phyloP scores from a whole-genome alignment of 1,140 invertebrate genomes.

The Gryllus bimaculatus region DNA sequence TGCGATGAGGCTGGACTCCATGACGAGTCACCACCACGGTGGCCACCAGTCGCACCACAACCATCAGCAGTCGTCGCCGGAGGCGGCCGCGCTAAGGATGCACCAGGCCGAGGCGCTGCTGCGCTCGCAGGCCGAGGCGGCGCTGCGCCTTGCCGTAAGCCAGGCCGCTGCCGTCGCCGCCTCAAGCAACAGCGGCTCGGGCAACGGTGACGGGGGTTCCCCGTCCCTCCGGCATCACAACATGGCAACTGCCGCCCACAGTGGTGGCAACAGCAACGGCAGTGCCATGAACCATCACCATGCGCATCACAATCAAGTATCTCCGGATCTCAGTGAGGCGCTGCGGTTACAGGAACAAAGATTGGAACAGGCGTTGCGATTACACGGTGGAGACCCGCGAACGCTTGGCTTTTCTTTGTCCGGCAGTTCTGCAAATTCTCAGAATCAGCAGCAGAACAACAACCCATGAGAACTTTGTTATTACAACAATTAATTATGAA shows the following conservation, averaged over 20 bases:
- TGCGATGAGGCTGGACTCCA: conserved; percentile 19
- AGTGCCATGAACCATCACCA: conserved; percentile 30
- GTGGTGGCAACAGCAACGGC: conserved; percentile 39
- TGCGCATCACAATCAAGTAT: conserved; percentile 35
- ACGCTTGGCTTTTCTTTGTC: conserved; percentile 51
- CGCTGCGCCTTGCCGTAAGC: conserved; percentile 64
- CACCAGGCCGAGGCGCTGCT: conserved; percentile 68
- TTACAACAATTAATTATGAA: conserved; percentile 11
- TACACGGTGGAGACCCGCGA: conserved; percentile 57
- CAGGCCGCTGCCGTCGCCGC: conserved; percentile 41
- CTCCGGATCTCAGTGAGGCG: conserved; percentile 49
- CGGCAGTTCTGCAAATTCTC: conserved; percentile 7
- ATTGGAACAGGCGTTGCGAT: conserved; percentile 66
- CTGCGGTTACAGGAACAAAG: conserved; percentile 68
- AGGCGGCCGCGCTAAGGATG: conserved; percentile 52
- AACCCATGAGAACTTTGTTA: conserved; percentile 16
- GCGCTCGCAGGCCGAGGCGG: conserved; percentile 71
- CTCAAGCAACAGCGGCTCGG: conserved; percentile 35
- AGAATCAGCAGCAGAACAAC: conserved; percentile 19
- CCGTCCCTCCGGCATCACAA: conserved; percentile 12
- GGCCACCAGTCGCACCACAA: conserved; percentile 21
- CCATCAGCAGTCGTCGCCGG: conserved; percentile 39
- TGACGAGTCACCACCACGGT: conserved; percentile 16
- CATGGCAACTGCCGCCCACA: conserved; percentile 29
- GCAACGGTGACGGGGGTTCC: conserved; percentile 32